Evolutionary conservation across 2,888 invertebrate species (phyloP).

Genomic region (Drosophila colorata): DNA sequence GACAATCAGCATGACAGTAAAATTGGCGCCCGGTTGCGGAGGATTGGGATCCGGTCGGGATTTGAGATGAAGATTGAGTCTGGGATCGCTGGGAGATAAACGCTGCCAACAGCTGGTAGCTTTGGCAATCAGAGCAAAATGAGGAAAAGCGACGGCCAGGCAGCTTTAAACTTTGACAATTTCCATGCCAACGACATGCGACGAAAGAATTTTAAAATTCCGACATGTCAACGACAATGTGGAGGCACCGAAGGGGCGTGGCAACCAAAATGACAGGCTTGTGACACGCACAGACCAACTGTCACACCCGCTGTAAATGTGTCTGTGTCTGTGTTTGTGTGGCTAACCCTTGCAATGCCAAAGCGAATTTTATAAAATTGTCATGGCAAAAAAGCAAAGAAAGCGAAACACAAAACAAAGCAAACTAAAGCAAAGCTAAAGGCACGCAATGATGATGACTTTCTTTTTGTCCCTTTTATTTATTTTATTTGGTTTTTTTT

Average conservation of each 20-base stretch:
- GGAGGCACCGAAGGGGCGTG: constrained; percentile 48
- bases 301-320: constrained; percentile 56
- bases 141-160: constrained; percentile 13
- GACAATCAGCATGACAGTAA: constrained; percentile 76
- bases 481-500: constrained; percentile 14
- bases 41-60: constrained; percentile 25
- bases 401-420: constrained; percentile 31
- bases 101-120: constrained; percentile 66
- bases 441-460: constrained; percentile 63
- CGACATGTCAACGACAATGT: constrained; percentile 62
- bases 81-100: constrained; percentile 43
- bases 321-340: constrained; percentile 30
- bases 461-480: constrained; percentile 36
- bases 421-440: constrained; percentile 40
- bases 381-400: constrained; percentile 45
- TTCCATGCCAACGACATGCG: constrained; percentile 68
- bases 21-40: constrained; percentile 63
- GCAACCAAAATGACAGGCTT: constrained; percentile 70
- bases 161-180: constrained; percentile 75
- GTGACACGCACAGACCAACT: constrained; percentile 78
- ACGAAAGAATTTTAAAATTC: constrained; percentile 72
- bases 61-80: constrained; percentile 22
- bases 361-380: constrained; percentile 69
- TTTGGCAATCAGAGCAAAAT: constrained; percentile 41
- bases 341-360: constrained; percentile 72